Evolutionary conservation across 2,888 invertebrate genomes (phyloP).

Genomic region (Lochmaea crataegi): DNA sequence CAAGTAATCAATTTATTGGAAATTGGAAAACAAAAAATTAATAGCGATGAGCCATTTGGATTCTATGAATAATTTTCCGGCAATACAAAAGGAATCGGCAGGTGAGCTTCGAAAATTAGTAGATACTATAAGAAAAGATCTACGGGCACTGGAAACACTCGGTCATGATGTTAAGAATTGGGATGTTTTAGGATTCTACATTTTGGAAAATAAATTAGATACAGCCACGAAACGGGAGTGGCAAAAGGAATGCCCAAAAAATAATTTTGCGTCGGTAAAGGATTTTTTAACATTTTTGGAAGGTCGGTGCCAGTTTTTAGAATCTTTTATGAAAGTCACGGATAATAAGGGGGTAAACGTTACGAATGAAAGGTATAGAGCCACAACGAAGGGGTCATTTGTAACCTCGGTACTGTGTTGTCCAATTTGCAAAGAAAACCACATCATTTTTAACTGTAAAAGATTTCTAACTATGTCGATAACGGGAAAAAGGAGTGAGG

Average conservation of each 20-base stretch:
- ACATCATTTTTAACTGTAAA: neutral
- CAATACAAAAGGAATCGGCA: conserved; percentile 25
- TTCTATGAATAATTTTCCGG: conserved; percentile 26
- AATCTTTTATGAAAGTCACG: too few species aligned
- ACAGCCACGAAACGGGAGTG: conserved; percentile 20
- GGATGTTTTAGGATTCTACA: conserved; percentile 29
- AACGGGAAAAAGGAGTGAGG: neutral
- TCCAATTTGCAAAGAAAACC: conserved; percentile 1
- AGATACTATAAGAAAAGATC: conserved; percentile 28
- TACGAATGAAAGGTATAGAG: too few species aligned
- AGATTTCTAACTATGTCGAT: neutral
- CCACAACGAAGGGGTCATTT: too few species aligned
- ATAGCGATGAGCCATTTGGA: conserved; percentile 26
- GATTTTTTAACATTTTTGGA: conserved; percentile 2
- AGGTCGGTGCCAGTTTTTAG: neutral
- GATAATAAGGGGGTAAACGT: too few species aligned
- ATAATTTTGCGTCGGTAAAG: neutral
- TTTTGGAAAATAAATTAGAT: conserved; percentile 32
- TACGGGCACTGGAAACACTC: conserved; percentile 26
- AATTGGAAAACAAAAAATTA: conserved; percentile 35
- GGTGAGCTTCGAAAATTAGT: conserved; percentile 25
- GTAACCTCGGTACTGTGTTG: neutral
- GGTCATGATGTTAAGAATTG: conserved; percentile 15
- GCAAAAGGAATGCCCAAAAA: conserved; percentile 15
- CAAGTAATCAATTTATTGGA: too few species aligned